These are phyloP conservation scores for Plagodis dolabraria DNA, from an alignment of 2,888 invertebrate genomes.

Conservation along the genomic window DNA sequence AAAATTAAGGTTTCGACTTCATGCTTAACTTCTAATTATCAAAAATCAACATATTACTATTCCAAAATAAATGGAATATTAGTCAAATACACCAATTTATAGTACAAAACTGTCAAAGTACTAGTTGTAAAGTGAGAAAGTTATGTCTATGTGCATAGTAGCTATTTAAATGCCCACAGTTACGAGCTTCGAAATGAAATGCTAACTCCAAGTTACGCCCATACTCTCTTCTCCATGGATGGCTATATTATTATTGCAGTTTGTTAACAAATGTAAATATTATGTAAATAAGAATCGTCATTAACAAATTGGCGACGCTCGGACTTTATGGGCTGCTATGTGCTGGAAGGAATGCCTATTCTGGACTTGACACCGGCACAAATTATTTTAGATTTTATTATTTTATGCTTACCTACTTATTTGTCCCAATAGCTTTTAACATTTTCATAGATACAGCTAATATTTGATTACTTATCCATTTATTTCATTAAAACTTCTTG, in stretches of 20 bases:
- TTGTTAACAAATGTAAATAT: slow-evolving; percentile 61
- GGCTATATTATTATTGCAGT: slow-evolving; percentile 37
- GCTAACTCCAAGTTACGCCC: slow-evolving; percentile 23
- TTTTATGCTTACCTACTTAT: too few relatives aligned
- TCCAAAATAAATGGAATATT: too few relatives aligned
- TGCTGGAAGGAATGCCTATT: slow-evolving; percentile 36
- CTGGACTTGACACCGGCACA: slow-evolving; percentile 19
- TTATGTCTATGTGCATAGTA: slow-evolving; percentile 5
- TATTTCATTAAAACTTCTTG: too few relatives aligned
- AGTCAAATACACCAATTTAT: too few relatives aligned
- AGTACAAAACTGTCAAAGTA: background rate
- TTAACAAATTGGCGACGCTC: slow-evolving; percentile 72
- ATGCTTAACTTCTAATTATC: too few relatives aligned
- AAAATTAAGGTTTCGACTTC: too few relatives aligned
- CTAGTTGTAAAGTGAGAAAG: slow-evolving; percentile 11
- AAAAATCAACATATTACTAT: too few relatives aligned
- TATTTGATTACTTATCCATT: too few relatives aligned
- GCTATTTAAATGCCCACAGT: slow-evolving; percentile 12
- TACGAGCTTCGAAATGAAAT: slow-evolving; percentile 15
- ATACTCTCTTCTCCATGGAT: slow-evolving; percentile 4
- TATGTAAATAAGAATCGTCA: slow-evolving; percentile 64
- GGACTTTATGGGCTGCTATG: slow-evolving; percentile 47
- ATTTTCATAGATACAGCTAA: too few relatives aligned
- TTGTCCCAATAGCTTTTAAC: too few relatives aligned
- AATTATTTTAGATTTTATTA: too few relatives aligned